Evolutionary conservation across 2,888 invertebrate species (phyloP).

Genomic region (Ichneumon xanthorius): DNA sequence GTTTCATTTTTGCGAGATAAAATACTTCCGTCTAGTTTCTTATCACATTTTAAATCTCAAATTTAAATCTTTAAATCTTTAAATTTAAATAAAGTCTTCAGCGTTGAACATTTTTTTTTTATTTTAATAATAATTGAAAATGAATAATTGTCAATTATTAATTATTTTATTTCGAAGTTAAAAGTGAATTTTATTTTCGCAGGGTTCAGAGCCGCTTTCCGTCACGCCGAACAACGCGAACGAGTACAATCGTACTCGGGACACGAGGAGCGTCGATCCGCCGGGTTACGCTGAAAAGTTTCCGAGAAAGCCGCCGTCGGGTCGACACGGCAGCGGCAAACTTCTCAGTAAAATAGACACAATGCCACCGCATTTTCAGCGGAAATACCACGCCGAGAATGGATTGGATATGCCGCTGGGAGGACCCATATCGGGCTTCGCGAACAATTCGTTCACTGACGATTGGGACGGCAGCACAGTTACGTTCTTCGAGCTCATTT

Average conservation of each 20-base stretch:
- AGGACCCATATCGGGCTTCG: neutral
- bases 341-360: constrained; percentile 88
- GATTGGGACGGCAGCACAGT: constrained; percentile 87
- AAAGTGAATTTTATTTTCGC: neutral
- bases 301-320: constrained; percentile 90
- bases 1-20: too few relatives aligned
- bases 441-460: constrained; percentile 71
- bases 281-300: constrained; percentile 85
- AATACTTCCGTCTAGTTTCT: too few relatives aligned
- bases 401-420: constrained; percentile 83
- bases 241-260: constrained; percentile 86
- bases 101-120: too few relatives aligned
- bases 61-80: too few relatives aligned
- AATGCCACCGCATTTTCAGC: constrained; percentile 91
- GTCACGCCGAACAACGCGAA: constrained; percentile 86
- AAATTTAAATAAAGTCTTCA: too few relatives aligned
- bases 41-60: too few relatives aligned
- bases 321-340: constrained; percentile 87
- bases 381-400: constrained; percentile 90
- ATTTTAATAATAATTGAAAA: too few relatives aligned
- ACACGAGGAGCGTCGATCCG: constrained; percentile 90
- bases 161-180: neutral
- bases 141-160: neutral
- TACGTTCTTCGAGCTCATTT: constrained; percentile 77
- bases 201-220: constrained; percentile 88